These are phyloP conservation scores for Latrodectus geometricus DNA, from an alignment of 1,140 invertebrate genomes.

Conservation along the genomic window DNA sequence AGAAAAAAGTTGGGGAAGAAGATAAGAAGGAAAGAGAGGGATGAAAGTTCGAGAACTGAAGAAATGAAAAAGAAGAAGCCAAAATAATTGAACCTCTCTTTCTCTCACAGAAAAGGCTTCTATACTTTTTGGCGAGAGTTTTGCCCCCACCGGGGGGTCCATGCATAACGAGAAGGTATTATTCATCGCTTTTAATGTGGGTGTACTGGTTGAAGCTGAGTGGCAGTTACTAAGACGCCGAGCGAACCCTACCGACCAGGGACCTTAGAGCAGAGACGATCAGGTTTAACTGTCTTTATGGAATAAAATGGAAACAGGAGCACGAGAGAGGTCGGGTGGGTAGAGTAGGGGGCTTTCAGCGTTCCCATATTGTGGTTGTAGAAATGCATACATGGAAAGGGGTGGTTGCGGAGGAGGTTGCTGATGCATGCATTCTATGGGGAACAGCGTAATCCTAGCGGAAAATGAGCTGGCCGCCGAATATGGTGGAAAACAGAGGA, in stretches of 20 bases:
- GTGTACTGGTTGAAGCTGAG: constrained; percentile 23
- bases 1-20: too few species aligned
- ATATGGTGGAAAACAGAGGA: constrained; percentile 60
- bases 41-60: background rate
- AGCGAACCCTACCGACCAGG: constrained; percentile 34
- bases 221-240: constrained; percentile 48
- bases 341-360: constrained; percentile 20
- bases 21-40: too few species aligned
- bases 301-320: constrained; percentile 54
- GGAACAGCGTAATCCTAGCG: constrained; percentile 59
- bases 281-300: constrained; percentile 57
- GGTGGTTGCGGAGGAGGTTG: constrained; percentile 21
- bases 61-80: constrained; percentile 5
- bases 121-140: too few species aligned
- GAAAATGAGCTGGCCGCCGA: constrained; percentile 60
- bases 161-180: constrained; percentile 49
- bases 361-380: constrained; percentile 49
- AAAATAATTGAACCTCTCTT: constrained; percentile 56
- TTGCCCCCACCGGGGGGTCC: background rate
- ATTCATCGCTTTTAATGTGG: constrained; percentile 59
- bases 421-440: constrained; percentile 60
- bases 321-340: background rate
- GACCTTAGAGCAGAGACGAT: constrained; percentile 18
- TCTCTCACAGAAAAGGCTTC: background rate
- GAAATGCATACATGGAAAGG: constrained; percentile 20